Conservation (phyloP, 2,113 vertebrate genomes). For the Sander lucioperca region DNA sequence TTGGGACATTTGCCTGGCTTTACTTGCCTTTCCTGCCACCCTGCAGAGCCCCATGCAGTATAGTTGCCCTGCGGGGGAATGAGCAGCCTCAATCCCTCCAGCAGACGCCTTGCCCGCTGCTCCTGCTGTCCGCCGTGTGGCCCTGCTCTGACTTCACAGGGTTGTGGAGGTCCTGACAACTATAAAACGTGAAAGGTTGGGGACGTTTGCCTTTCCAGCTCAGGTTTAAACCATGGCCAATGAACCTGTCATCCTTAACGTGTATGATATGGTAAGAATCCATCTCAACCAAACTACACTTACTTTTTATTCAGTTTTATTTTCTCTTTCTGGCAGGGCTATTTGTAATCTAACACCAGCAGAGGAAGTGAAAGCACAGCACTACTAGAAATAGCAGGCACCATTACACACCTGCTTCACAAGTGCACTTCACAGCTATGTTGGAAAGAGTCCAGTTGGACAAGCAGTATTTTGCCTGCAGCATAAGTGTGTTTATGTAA, state of each 20-base stretch:
- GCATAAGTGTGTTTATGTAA: neutral
- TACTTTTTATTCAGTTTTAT: neutral
- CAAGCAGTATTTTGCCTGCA: neutral
- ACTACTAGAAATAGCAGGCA: constrained; percentile 6
- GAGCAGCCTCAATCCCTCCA: constrained; percentile 30
- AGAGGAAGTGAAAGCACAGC: constrained; percentile 18
- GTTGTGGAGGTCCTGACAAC: constrained; percentile 70
- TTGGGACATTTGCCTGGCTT: constrained; percentile 22
- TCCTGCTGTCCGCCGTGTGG: constrained; percentile 33
- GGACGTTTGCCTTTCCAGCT: constrained; percentile 71
- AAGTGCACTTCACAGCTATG: constrained; percentile 7
- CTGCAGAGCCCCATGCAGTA: constrained; percentile 27
- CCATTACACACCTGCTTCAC: constrained; percentile 36
- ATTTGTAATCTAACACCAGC: constrained; percentile 31
- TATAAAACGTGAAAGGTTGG: constrained; percentile 68
- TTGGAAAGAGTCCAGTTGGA: neutral
- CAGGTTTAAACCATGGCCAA: constrained; percentile 90
- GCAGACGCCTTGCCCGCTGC: constrained; percentile 18
- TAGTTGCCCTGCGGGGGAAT: constrained; percentile 26
- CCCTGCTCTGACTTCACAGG: constrained; percentile 61
- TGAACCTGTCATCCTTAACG: constrained; percentile 95
- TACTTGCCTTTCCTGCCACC: neutral
- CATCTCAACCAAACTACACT: neutral
- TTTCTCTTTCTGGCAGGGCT: neutral
- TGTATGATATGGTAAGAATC: constrained; percentile 95